Base-by-base conservation (phyloP, 1,140 invertebrate species). In the Caerostris darwini region DNA sequence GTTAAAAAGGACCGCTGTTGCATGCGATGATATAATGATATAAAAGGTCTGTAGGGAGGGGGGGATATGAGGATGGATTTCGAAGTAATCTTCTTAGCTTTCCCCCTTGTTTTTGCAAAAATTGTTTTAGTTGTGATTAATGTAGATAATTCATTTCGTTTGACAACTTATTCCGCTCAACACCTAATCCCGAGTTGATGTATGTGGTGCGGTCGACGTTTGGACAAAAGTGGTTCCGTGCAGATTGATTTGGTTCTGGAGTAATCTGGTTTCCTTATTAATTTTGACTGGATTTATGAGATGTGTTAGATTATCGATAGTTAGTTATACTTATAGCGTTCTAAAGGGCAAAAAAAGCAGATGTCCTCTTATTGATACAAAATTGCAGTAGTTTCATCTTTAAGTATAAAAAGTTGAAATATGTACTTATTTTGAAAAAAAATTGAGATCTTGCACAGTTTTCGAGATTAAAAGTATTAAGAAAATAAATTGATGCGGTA, bases 131-230 rank as follows among this genome's bases (percentile, higher is more conserved):
- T 53, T 34, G 71, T 77, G 71, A 77, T 77, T 77, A 77, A 77
- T 77, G 71, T 50, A 10, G 19, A 50, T 77, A 77, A 77, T 77
- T 77, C 71, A 77, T 77, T 12, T 77, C 34, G 50, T 57, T 85
- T 85, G 83, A 85, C 83, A 85, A 59, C 83, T 85, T 85, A 58
- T 85, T 59, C 50, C 83, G 57, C 7, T 85, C 83, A 85, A 34
- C 57, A 85, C 83, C 83, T 85, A 85, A 57, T 85, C 83, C 83
- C 56, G 7, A 12, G 4, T 59, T 59, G 56, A 85, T 85, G 50
- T 85, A 85, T 85, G 19, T 85, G 83, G 58, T 85, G 58, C 4
- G 56, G 5, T 58, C 82, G 56, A 58, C 82, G 58, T 34, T 34
- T 19, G n/a, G 17, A 57, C 83, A 85, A 85, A 85, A 58, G 50